Conservation (phyloP, 2,797 vertebrate species). For the Eupleurogrammus muticus region DNA sequence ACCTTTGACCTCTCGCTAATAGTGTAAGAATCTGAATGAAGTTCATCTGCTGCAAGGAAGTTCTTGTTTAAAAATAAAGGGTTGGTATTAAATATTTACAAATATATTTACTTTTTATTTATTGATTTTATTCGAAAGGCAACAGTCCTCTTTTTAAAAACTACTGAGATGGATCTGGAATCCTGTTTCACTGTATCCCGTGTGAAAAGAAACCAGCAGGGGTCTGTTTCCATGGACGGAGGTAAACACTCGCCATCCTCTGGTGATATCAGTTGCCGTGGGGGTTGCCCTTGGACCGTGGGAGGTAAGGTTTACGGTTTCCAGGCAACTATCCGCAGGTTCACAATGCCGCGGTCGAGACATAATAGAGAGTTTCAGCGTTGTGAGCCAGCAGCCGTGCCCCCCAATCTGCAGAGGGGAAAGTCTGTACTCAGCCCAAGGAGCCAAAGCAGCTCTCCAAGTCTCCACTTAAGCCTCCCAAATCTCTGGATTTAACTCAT, state of each 20-base stretch:
- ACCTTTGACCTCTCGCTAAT: conserved; percentile 19
- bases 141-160: conserved; percentile 2
- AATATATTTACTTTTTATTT: neutral
- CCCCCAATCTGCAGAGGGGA: neutral
- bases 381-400: conserved; percentile 20
- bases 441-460: neutral
- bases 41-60: conserved; percentile 6
- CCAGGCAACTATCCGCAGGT: conserved; percentile 65
- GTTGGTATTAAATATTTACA: neutral
- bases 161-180: conserved; percentile 17
- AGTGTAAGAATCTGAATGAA: neutral
- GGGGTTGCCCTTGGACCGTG: conserved; percentile 52
- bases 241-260: conserved; percentile 64
- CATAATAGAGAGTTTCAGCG: conserved; percentile 34
- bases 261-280: conserved; percentile 63
- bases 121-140: conserved; percentile 1
- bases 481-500: neutral
- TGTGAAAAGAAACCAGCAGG: conserved; percentile 45
- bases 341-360: conserved; percentile 39
- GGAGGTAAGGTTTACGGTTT: conserved; percentile 64
- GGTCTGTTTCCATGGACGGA: conserved; percentile 67
- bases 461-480: neutral
- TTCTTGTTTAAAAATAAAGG: neutral
- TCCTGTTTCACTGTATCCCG: conserved; percentile 52
- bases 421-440: neutral